These are phyloP conservation scores for Siderastrea radians DNA, from an alignment of 92 coral and sea anemone genomes.

Conservation along the genomic window DNA sequence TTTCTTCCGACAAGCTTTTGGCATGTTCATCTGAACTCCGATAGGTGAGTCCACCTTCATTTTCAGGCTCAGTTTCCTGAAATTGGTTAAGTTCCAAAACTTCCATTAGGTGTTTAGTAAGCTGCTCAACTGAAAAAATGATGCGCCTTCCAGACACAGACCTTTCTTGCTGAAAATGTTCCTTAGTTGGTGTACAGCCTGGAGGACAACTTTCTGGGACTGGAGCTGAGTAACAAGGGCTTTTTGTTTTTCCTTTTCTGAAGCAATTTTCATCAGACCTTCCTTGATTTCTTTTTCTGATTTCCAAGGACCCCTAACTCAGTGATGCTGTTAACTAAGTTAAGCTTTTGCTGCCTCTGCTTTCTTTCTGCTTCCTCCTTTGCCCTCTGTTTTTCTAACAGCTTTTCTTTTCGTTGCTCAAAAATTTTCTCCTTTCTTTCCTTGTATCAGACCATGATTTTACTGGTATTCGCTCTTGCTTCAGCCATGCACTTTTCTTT, in stretches of 20 bases:
- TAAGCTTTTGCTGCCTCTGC: conserved; percentile 33
- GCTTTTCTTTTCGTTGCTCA: conserved; percentile 42
- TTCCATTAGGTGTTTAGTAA: conserved; percentile 16
- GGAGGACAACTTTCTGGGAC: neutral
- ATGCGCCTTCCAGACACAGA: conserved; percentile 21
- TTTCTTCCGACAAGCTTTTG: conserved; percentile 37
- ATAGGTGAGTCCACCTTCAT: conserved; percentile 37
- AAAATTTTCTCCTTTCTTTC: conserved; percentile 37
- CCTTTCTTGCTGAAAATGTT: conserved; percentile 46
- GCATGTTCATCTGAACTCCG: conserved; percentile 6
- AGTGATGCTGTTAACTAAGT: conserved; percentile 22
- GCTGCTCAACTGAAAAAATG: conserved; percentile 35
- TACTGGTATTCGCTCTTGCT: neutral
- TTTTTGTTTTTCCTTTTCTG: conserved; percentile 45
- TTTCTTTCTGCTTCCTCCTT: conserved; percentile 47
- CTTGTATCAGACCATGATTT: conserved; percentile 21
- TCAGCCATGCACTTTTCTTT: conserved; percentile 22
- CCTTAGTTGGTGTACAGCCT: conserved; percentile 35
- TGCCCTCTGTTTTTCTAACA: conserved; percentile 43
- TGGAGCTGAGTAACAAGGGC: conserved; percentile 22
- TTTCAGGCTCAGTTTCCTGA: conserved; percentile 28
- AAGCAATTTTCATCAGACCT: conserved; percentile 39
- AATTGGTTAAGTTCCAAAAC: conserved; percentile 10
- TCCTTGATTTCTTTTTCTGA: conserved; percentile 22
- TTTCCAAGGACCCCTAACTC: conserved; percentile 54